Conservation (phyloP, 2,888 invertebrate species). For the Lamellibrachia columna region DNA sequence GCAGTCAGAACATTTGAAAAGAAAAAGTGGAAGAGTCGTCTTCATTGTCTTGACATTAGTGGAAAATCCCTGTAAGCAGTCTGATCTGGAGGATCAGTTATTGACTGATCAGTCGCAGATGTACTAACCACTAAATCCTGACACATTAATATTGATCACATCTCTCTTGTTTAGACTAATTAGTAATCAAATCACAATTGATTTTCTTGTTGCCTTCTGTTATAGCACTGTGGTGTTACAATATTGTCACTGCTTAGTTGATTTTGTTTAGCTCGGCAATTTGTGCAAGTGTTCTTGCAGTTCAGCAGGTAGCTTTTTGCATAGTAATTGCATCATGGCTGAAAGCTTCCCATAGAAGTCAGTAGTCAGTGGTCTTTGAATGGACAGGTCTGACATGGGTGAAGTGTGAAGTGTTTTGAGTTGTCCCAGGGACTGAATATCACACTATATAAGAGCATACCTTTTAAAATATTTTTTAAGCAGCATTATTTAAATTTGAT, state of each 20-base stretch:
- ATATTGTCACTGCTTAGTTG: background rate
- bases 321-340: background rate
- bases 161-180: background rate
- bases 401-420: too few species aligned
- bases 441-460: background rate
- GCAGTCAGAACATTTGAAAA: background rate
- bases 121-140: background rate
- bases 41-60: background rate
- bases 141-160: conserved; percentile 5
- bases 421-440: too few species aligned
- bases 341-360: background rate
- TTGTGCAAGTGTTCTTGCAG: background rate
- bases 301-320: background rate
- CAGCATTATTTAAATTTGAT: background rate
- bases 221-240: background rate
- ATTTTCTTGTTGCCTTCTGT: background rate
- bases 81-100: background rate
- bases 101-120: background rate
- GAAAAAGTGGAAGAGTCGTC: background rate
- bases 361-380: too few species aligned
- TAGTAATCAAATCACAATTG: background rate
- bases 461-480: background rate
- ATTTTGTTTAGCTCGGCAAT: too few species aligned
- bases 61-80: background rate
- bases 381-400: too few species aligned